A percentile compares a stretch with the other conserved stretches of the same genome.
These are phyloP conservation scores for Drosophila anceps DNA, from an alignment of 2,888 invertebrate species.

Conservation along the genomic window DNA sequence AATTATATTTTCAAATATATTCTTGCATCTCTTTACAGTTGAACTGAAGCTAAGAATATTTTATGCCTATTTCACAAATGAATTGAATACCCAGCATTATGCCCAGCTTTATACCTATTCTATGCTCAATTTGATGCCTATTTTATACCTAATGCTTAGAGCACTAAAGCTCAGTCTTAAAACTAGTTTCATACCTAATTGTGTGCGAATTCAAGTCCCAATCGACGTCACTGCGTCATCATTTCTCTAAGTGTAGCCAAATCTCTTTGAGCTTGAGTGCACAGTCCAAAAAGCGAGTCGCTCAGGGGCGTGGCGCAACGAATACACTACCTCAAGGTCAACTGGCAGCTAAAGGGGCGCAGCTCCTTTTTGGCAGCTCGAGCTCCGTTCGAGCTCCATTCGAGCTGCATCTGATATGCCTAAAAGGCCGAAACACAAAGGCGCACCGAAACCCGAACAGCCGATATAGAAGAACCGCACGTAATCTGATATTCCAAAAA, in stretches of 20 bases:
- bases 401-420: conserved; percentile 73
- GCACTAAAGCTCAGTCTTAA: not conserved
- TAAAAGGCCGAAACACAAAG: conserved; percentile 37
- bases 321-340: conserved; percentile 55
- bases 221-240: not conserved
- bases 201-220: not conserved
- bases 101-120: not conserved
- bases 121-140: not conserved
- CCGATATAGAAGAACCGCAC: conserved; percentile 62
- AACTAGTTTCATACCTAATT: not conserved
- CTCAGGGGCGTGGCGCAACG: conserved; percentile 33
- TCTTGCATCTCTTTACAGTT: no score
- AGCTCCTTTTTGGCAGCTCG: conserved; percentile 49
- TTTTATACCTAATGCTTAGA: not conserved
- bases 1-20: no score
- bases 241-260: conserved; percentile 17
- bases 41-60: no score
- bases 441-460: conserved; percentile 41
- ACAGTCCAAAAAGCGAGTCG: not conserved
- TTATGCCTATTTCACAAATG: no score
- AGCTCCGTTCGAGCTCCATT: conserved; percentile 20
- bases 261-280: conserved; percentile 33
- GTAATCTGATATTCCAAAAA: conserved; percentile 72
- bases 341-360: conserved; percentile 27
- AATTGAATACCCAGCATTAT: not conserved